Evolutionary conservation across 2,888 invertebrate species (phyloP), one percentile per base, ranked within the genome.

Genomic region (Cephus pulcher): DNA sequence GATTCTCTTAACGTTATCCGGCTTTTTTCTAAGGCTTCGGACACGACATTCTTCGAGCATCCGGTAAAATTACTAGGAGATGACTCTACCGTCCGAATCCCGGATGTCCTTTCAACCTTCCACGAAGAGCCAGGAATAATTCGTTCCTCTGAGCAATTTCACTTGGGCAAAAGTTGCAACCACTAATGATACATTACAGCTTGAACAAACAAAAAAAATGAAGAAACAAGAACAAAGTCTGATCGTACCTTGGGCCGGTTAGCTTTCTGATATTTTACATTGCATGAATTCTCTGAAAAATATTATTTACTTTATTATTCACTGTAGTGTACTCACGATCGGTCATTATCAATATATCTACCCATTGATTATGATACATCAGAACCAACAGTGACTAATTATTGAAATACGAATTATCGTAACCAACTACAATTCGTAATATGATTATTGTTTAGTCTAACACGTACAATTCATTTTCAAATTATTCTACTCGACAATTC

Each of bases 61-160:
- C 56, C 56, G 56, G 56, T 56, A 23, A 56, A 56, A 56, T 56
- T 56, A 15, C 23, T 23, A 23, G 23, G 23, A 56, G 56, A 15
- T 56, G 56, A 56, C 23, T 56, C 56, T 56, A 2, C 56, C 56
- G 23, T 56, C 23, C 23, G 56, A 56, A 56, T 56, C 56, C 56
- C 56, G 56, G 56, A 56, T 56, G 56, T 56, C 56, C 56, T 56
- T 56, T 23, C 9, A 56, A 56, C 56, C 15, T 56, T 56, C 56
- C 56, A 56, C 56, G 56, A 56, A 56, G 56, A 23, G 56, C 56
- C 56, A 56, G 23, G 56, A 56, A 56, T 56, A 56, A 56, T 23
- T 56, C 56, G 56, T 56, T 56, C 56, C 56, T 56, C 56, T 56
- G 71, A 71, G 71, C 71, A 71, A 71, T 71, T 71, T 71, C 71